phyloP scores from a whole-genome alignment of 2,888 invertebrate genomes.

The Saturnia japonica region DNA sequence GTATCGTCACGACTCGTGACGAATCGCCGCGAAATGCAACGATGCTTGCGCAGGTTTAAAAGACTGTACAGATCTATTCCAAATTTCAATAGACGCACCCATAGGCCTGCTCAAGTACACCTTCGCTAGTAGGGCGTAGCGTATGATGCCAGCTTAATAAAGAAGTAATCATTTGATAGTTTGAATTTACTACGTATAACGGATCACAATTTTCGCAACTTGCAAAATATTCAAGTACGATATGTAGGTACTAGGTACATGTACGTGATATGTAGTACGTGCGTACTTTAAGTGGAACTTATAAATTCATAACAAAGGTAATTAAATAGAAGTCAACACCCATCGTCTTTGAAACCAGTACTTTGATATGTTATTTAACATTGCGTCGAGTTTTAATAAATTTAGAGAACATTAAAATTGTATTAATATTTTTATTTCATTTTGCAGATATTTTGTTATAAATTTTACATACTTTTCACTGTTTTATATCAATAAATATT shows the following conservation, averaged over 20 bases:
- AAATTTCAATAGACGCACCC: too few species aligned
- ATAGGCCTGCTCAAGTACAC: too few species aligned
- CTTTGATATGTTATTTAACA: neutral
- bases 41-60: too few species aligned
- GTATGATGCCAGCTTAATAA: too few species aligned
- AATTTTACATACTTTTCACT: neutral
- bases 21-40: too few species aligned
- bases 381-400: neutral
- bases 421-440: neutral
- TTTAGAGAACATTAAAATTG: neutral
- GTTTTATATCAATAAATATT: neutral
- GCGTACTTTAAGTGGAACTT: neutral
- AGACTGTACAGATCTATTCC: too few species aligned
- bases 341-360: neutral
- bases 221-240: too few species aligned
- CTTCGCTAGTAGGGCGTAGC: too few species aligned
- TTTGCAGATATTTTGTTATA: neutral
- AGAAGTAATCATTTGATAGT: too few species aligned
- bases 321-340: neutral
- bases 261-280: too few species aligned
- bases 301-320: neutral
- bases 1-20: too few species aligned
- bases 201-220: neutral
- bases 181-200: too few species aligned
- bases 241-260: neutral